These are phyloP conservation scores for Cottus gobio DNA, from an alignment of 2,113 vertebrate species.

Conservation along the genomic window DNA sequence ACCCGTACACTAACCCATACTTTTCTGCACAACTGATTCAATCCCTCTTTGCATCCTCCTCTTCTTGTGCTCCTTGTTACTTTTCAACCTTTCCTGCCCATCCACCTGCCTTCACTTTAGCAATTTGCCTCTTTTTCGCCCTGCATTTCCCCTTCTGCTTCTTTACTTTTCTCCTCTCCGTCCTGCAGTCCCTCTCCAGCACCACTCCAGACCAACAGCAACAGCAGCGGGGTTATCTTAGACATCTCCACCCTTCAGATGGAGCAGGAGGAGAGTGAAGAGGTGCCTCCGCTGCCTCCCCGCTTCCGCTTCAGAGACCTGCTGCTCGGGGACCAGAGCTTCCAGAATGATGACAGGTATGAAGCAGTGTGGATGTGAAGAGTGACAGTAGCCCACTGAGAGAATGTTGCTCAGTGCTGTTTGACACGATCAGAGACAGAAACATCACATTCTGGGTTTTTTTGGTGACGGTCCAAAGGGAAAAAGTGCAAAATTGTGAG, in stretches of 20 bases:
- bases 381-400: constrained; percentile 1
- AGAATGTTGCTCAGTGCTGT: not conserved
- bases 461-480: not conserved
- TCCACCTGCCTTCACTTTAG: not conserved
- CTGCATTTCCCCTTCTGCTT: constrained; percentile 5
- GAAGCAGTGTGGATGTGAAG: not conserved
- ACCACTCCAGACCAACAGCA: constrained; percentile 40
- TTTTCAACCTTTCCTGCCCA: not conserved
- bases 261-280: constrained; percentile 90
- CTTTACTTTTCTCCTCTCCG: constrained; percentile 32
- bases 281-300: constrained; percentile 91
- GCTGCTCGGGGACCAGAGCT: constrained; percentile 92
- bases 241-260: constrained; percentile 82
- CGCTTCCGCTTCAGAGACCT: constrained; percentile 93
- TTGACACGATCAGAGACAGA: not conserved
- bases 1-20: not conserved
- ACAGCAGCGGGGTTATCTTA: constrained; percentile 73
- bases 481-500: not conserved
- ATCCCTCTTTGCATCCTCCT: constrained; percentile 6
- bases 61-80: not conserved
- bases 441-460: not conserved
- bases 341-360: constrained; percentile 93
- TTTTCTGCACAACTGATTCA: too few species aligned
- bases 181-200: constrained; percentile 51
- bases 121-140: not conserved